phyloP scores from a whole-genome alignment of 2,113 vertebrate species.

The Oryctolagus cuniculus region DNA sequence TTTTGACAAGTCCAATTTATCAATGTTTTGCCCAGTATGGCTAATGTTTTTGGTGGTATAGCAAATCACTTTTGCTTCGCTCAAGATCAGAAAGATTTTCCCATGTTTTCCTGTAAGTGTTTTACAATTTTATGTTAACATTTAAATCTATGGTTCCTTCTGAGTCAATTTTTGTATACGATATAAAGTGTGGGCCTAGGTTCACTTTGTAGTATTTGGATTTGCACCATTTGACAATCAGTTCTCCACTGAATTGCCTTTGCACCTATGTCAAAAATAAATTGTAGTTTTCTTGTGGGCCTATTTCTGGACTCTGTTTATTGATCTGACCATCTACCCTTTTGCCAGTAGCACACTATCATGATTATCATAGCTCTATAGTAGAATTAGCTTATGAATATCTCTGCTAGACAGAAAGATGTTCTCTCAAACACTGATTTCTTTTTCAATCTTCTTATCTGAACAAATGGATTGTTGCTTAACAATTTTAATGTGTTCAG shows the following conservation, averaged over 20 bases:
- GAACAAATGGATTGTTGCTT: conserved; percentile 55
- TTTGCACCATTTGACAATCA: background rate
- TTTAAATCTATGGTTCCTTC: background rate
- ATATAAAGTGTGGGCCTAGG: background rate
- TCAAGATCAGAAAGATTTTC: conserved; percentile 44
- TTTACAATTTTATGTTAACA: conserved; percentile 1
- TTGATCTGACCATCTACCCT: background rate
- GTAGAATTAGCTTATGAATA: conserved; percentile 49
- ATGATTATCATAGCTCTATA: conserved; percentile 36
- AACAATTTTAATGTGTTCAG: conserved; percentile 32
- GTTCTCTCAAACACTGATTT: conserved; percentile 8
- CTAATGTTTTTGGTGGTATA: conserved; percentile 1
- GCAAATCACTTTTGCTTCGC: background rate
- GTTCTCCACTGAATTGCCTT: conserved; percentile 41
- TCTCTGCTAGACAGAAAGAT: conserved; percentile 35
- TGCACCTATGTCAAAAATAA: conserved; percentile 56
- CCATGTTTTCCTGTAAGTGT: background rate
- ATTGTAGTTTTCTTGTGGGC: conserved; percentile 18
- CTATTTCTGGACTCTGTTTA: conserved; percentile 54
- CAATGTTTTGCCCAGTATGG: conserved; percentile 16
- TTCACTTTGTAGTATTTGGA: background rate
- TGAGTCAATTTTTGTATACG: conserved; percentile 32
- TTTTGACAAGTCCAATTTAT: conserved; percentile 57
- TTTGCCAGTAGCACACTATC: background rate
- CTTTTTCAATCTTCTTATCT: conserved; percentile 48